A percentile compares a stretch with the other conserved stretches of the same genome.
Conservation (phyloP, 2,797 vertebrate species). For the Poecilia wingei region DNA sequence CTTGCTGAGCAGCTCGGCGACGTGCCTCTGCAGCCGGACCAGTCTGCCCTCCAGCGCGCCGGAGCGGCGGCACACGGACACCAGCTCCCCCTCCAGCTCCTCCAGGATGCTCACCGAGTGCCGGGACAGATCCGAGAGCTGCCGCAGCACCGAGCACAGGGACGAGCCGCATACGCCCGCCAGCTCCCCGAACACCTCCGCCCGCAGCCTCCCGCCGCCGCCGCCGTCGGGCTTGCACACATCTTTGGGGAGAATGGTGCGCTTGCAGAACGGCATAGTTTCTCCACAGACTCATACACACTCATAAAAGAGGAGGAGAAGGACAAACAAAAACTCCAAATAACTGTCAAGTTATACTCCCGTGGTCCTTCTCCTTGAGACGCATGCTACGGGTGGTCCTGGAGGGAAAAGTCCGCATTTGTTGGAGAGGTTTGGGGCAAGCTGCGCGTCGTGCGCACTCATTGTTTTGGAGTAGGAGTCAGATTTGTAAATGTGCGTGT, state of each 20-base stretch:
- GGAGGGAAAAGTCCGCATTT: conserved; percentile 36
- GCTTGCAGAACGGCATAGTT: conserved; percentile 84
- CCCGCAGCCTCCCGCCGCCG: conserved; percentile 35
- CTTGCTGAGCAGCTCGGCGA: conserved; percentile 72
- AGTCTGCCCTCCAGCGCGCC: conserved; percentile 77
- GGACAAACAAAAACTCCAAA: conserved; percentile 51
- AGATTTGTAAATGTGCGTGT: conserved; percentile 16
- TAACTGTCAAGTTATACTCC: conserved; percentile 51
- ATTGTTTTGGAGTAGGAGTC: conserved; percentile 62
- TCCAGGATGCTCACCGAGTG: conserved; percentile 82
- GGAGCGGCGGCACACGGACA: conserved; percentile 75
- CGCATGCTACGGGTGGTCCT: conserved; percentile 35
- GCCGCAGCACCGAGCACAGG: conserved; percentile 79
- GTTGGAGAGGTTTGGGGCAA: conserved; percentile 57
- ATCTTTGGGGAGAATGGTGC: conserved; percentile 78
- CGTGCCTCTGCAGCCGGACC: conserved; percentile 74
- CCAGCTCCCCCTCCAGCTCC: conserved; percentile 82
- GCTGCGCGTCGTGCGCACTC: conserved; percentile 70
- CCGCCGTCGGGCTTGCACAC: conserved; percentile 71
- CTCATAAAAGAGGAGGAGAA: neutral
- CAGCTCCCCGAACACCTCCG: conserved; percentile 71
- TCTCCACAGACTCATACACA: neutral
- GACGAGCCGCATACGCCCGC: conserved; percentile 79
- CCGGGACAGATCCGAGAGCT: conserved; percentile 84
- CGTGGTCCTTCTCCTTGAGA: conserved; percentile 28